Evolutionary conservation across 2,888 invertebrate genomes (phyloP), one percentile per base, ranked within the genome.

Genomic region (Stenolophus ochropezus): DNA sequence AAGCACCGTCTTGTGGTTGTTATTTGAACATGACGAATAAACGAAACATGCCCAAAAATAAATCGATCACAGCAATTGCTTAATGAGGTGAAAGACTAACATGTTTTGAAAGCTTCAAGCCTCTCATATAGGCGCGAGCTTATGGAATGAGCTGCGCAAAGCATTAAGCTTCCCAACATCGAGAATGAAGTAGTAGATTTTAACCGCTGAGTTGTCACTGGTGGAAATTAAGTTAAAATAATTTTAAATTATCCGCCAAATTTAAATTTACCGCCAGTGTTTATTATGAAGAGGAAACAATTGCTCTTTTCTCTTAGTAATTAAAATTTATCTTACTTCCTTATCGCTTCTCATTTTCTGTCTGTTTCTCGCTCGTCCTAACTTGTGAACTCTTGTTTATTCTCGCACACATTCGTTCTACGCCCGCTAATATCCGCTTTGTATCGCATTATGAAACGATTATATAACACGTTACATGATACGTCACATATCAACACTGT

Each of bases 271-370:
- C 47, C 74, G 51, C 74, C 78, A 78, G 78, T 78, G 65, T 14
- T n/a, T n/a, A 65, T 65, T 21, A 65, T 18, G 76, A 56, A 58
- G 53, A 56, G 56, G 53, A 79, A 79, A 71, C 71, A 79, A 51
- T 79, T 69, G 79, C 53, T 51, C 20, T 14, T 51, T 74, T 51
- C 65, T 78, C 16, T 79, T 79, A 53, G 78, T 78, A 78, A 78
- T 78, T 79, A 79, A 79, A 79, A 71, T 79, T 71, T 79, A 53
- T 79, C 71, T 79, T 65, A 79, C 51, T 79, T 79, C 53, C 47
- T 78, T 61, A 51, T 79, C 69, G 65, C 78, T 65, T 78, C 65
- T 78, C 79, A 79, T 79, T 78, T 25, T 78, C 20, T 78, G 20
- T 78, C 58, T 78, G 42, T 78, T 65, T 78, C 27, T 69, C 79